Base-by-base conservation (phyloP, 1,140 invertebrate species). In the Aphelinus certus region DNA sequence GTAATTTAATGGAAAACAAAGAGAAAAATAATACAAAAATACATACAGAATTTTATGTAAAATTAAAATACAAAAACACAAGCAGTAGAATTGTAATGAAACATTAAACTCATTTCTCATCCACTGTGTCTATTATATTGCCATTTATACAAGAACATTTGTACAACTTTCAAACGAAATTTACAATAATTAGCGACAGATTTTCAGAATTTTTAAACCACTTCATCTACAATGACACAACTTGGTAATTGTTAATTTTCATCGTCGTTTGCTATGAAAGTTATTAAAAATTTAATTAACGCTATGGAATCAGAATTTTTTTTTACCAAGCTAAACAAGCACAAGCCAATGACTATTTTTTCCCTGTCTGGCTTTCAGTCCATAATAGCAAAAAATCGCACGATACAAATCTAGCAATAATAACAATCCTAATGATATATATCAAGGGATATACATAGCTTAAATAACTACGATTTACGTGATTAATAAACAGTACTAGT, bases 101-200 rank as follows among this genome's bases (percentile, higher is more conserved):
- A 63, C 57, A 72, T 70, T 69, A 45, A 70, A 75, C 62, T 53
- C 57, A 43, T 71, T 58, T 75, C 62, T 61, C 62, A 75, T 65
- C 7, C 67, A 71, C 42, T 75, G 53, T 60, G 60, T 75, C 67
- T 75, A 71, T 75, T 71, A 71, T 75, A 71, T 75, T 71, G 73
- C 73, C 73, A 75, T 75, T 75, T 75, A 75, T 75, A 75, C 73
- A 75, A 75, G 73, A 71, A 71, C 62, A 71, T 75, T 71, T 75
- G 73, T 75, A 75, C 73, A 75, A 6, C 66, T 71, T 74, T 70
- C 51, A 53, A 75, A 58, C 47, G 55, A 75, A 68, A 75, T 53
- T 64, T 51, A 63, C 51, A 60, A 71, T 75, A 70, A 71, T 55
- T 49, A 71, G 67, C 10, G 68, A 66, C 73, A 66, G 62, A 71